A percentile compares a stretch with the other conserved stretches of the same genome.
These are phyloP conservation scores for Brachypteracias leptosomus DNA, from an alignment of 2,113 vertebrate species.

Conservation along the genomic window DNA sequence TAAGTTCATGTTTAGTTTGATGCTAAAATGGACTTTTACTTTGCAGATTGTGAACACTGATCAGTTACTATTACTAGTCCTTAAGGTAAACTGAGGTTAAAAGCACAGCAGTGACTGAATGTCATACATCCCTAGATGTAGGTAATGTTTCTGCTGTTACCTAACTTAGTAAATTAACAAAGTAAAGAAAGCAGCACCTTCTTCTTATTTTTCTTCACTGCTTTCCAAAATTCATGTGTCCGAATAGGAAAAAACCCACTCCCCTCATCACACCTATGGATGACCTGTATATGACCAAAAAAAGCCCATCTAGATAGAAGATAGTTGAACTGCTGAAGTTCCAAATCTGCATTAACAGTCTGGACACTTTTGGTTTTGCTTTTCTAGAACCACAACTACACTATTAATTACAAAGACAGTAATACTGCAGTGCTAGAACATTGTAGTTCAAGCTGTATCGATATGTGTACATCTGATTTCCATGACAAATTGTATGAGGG, in stretches of 20 bases:
- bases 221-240: not conserved
- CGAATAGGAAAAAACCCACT: not conserved
- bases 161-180: not conserved
- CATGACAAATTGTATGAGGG: not conserved
- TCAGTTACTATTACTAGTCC: not conserved
- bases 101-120: not conserved
- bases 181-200: not conserved
- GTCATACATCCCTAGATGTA: not conserved
- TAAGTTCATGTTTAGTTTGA: not conserved
- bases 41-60: not conserved
- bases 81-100: not conserved
- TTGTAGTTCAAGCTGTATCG: not conserved
- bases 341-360: not conserved
- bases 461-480: not conserved
- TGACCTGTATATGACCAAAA: not conserved
- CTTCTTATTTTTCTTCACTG: not conserved
- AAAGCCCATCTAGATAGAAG: not conserved
- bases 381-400: not conserved
- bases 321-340: not conserved
- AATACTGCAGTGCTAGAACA: not conserved
- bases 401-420: not conserved
- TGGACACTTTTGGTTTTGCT: not conserved
- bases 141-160: not conserved
- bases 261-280: not conserved
- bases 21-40: not conserved